Evolutionary conservation across 1,140 invertebrate species (phyloP).

Genomic region (Drosophila serrata): DNA sequence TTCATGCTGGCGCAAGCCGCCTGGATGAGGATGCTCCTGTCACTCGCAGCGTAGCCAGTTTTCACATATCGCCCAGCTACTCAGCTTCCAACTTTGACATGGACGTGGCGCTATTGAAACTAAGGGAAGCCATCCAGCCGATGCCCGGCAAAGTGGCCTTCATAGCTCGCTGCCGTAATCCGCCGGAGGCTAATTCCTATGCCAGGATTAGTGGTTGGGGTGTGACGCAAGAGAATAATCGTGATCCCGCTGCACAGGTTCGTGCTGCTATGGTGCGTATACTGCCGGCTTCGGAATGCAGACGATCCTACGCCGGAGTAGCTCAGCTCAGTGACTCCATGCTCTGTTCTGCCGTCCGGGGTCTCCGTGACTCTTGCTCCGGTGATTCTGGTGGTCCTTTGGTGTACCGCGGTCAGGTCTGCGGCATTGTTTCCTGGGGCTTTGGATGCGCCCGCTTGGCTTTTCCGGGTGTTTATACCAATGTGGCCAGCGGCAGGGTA

Average conservation of each 20-base stretch:
- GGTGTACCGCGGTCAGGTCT: conserved; percentile 86
- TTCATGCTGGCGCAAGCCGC: conserved; percentile 69
- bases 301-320: conserved; percentile 59
- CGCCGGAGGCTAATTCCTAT: conserved; percentile 54
- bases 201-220: conserved; percentile 78
- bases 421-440: conserved; percentile 89
- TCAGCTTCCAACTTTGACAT: conserved; percentile 65
- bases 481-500: conserved; percentile 86
- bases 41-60: conserved; percentile 34
- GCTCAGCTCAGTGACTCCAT: conserved; percentile 70
- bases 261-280: conserved; percentile 64
- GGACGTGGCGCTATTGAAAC: conserved; percentile 72
- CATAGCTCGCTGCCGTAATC: conserved; percentile 46
- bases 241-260: conserved; percentile 61
- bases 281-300: conserved; percentile 54
- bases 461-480: conserved; percentile 93
- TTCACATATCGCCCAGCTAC: conserved; percentile 53
- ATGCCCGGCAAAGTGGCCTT: conserved; percentile 48
- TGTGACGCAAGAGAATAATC: conserved; percentile 53
- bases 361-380: conserved; percentile 86
- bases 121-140: conserved; percentile 26
- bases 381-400: conserved; percentile 90
- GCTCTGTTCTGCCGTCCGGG: conserved; percentile 73
- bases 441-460: conserved; percentile 88
- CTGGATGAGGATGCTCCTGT: conserved; percentile 49